These are phyloP conservation scores for Nemoura dubitans DNA, from an alignment of 2,888 invertebrate genomes.

Conservation along the genomic window DNA sequence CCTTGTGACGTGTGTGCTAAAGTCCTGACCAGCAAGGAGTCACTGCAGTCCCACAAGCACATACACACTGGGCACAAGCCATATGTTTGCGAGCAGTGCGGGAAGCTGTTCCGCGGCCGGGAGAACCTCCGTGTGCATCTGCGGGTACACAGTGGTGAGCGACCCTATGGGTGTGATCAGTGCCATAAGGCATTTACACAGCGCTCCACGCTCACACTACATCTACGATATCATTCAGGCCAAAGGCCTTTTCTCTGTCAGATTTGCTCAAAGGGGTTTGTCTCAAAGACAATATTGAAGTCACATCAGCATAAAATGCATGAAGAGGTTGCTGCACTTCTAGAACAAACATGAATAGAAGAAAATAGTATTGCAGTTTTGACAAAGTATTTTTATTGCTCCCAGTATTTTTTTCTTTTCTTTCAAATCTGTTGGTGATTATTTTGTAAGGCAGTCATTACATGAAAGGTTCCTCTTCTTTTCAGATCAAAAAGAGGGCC, in stretches of 20 bases:
- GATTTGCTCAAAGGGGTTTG: constrained; percentile 69
- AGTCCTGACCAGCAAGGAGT: constrained; percentile 54
- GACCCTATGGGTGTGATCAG: constrained; percentile 52
- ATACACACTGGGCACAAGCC: constrained; percentile 53
- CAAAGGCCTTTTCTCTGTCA: constrained; percentile 70
- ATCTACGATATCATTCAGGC: constrained; percentile 70
- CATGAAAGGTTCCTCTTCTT: constrained; percentile 44
- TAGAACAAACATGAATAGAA: background rate
- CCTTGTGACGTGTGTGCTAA: constrained; percentile 56
- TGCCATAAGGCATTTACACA: constrained; percentile 46
- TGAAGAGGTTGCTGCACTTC: background rate
- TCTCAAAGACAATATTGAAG: constrained; percentile 57
- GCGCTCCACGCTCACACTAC: constrained; percentile 64
- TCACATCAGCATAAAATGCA: constrained; percentile 32
- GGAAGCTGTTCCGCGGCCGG: constrained; percentile 48
- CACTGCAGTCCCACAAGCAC: constrained; percentile 54
- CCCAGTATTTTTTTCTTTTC: background rate
- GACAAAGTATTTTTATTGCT: background rate
- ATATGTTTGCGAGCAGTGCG: constrained; percentile 55
- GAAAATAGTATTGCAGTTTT: background rate
- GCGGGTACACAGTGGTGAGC: constrained; percentile 46
- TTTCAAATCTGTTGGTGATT: background rate
- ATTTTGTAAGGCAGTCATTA: background rate
- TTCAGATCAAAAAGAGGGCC: constrained; percentile 39
- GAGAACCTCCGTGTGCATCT: constrained; percentile 47